Evolutionary conservation across 1,140 invertebrate species (phyloP), one percentile per base, ranked within the genome.

Genomic region (Campoletis sonorensis): DNA sequence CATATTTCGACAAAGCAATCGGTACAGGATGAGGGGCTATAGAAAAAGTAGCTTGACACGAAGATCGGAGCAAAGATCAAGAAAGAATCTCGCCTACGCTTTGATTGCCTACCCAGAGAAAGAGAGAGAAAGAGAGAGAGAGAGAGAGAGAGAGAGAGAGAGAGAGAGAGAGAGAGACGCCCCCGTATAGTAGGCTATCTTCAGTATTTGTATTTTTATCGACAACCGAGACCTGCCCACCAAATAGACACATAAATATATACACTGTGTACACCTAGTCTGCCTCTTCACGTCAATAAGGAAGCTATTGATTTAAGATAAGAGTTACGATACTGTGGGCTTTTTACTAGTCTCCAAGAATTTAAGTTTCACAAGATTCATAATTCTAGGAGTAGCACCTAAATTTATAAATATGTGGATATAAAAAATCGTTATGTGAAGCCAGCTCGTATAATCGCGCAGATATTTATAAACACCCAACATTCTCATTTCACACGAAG

Each of bases 241-340:
- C 73, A 26, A 13, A 26, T 26, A 64, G 21, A 2, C 26, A 77
- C 40, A 64, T 30, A 21, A 33, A 58, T 49, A 77, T 23, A 37
- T 26, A 23, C 23, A 61, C 30, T 30, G 51, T n/a, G 77, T 49
- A 77, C 51, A 77, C 27, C 54, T 49, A 58, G 30, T 77, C 78
- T 2, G 64, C 58, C 51, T 26, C 30, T 27, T 61, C 13, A 16
- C 37, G 83, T 85, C 85, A 85, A 85, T 86, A 82, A 85, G 83
- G 82, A 84, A 84, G 83, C 85, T 86, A 87, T 87, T 85, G 84
- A 86, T 80, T 83, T 82, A 81, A 85, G 86, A 86, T 87, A 87
- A 85, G 82, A 49, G 23, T 75, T 15, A 75, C 64, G 30, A 79
- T 70, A 73, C 75, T 72, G 21, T 70, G 30, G 27, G 54, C 30